Percentiles rank a stretch among this genome's conserved stretches.
Evolutionary conservation across 2,888 invertebrate species (phyloP).

Genomic region (Euplexia lucipara): DNA sequence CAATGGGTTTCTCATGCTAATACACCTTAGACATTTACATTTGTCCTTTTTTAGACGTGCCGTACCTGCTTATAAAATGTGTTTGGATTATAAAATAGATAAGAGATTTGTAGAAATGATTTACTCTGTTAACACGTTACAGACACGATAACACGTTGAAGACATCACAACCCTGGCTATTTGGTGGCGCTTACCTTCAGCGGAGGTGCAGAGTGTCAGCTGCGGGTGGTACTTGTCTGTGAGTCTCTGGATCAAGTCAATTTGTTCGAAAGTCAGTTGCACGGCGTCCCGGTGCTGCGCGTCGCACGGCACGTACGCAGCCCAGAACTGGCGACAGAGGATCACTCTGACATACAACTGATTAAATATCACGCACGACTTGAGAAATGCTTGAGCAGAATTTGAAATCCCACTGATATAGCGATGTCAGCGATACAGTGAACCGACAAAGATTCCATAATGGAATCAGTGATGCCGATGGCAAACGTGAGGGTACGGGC

Average conservation of each 20-base stretch:
- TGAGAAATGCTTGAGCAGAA: conserved; percentile 69
- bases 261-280: conserved; percentile 95
- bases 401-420: conserved; percentile 71
- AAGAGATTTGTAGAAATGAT: neutral
- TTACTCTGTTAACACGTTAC: neutral
- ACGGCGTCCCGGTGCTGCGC: conserved; percentile 96
- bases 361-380: conserved; percentile 84
- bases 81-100: conserved; percentile 9
- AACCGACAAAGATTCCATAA: conserved; percentile 71
- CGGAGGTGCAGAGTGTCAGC: conserved; percentile 94
- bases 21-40: conserved; percentile 67
- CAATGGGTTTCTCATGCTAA: conserved; percentile 81
- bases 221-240: conserved; percentile 95
- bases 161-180: neutral
- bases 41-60: conserved; percentile 59
- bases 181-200: conserved; percentile 91
- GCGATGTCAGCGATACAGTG: conserved; percentile 68
- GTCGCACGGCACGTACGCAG: conserved; percentile 96
- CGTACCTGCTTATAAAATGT: conserved; percentile 25
- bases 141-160: neutral
- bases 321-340: conserved; percentile 94
- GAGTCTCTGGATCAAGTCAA: conserved; percentile 95
- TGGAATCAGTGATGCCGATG: conserved; percentile 63
- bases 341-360: conserved; percentile 73
- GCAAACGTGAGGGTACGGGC: conserved; percentile 53